These are phyloP conservation scores for Wiebesia pumilae DNA, from an alignment of 1,140 invertebrate species.

Conservation along the genomic window DNA sequence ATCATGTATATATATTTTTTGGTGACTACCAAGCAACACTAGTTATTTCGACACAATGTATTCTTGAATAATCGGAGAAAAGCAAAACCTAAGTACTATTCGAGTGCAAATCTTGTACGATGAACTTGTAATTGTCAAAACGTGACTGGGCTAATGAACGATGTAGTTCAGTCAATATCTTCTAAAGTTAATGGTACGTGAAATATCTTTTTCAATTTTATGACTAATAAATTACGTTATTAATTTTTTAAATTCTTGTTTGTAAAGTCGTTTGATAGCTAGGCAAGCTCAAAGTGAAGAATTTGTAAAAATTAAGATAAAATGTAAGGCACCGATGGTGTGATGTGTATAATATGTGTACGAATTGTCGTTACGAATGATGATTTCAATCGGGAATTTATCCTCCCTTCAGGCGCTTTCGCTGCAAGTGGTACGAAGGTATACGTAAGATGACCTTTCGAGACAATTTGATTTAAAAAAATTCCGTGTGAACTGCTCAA, in stretches of 20 bases:
- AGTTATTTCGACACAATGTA: constrained; percentile 42
- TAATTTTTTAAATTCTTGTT: not conserved
- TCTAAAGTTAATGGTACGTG: not conserved
- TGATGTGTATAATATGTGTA: constrained; percentile 33
- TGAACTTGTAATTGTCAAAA: not conserved
- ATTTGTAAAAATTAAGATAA: constrained; percentile 29
- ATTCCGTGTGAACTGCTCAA: not conserved
- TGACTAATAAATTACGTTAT: not conserved
- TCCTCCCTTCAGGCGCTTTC: not conserved
- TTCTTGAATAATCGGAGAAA: not conserved
- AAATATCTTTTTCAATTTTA: not conserved
- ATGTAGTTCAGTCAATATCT: not conserved
- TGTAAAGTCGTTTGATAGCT: constrained; percentile 13
- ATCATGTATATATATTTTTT: constrained; percentile 34
- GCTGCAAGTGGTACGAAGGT: constrained; percentile 38
- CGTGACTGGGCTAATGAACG: not conserved
- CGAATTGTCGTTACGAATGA: constrained; percentile 3
- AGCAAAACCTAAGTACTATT: constrained; percentile 10
- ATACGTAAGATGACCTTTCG: constrained; percentile 30
- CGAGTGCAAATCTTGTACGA: not conserved
- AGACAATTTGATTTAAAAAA: not conserved
- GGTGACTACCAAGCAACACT: constrained; percentile 20
- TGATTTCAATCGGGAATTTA: not conserved
- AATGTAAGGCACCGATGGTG: not conserved
- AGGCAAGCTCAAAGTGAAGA: not conserved